A percentile compares a stretch with the other conserved stretches of the same genome.
Evolutionary conservation across 1,140 invertebrate genomes (phyloP).

Genomic region (Chrysoperla carnea): DNA sequence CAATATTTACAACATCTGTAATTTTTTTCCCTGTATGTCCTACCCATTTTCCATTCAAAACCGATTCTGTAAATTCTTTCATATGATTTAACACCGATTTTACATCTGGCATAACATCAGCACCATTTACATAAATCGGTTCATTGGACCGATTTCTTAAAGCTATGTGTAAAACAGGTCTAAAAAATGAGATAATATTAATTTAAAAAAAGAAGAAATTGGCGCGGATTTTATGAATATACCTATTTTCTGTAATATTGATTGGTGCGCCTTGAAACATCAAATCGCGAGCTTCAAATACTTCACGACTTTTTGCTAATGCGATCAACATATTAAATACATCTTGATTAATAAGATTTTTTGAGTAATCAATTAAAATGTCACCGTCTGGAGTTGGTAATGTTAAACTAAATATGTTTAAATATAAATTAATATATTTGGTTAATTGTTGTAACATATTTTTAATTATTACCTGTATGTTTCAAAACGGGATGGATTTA

Average conservation of each 20-base stretch:
- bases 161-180: conserved; percentile 86
- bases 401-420: conserved; percentile 36
- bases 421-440: too few relatives aligned
- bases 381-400: conserved; percentile 60
- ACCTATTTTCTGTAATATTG: conserved; percentile 90
- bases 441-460: too few relatives aligned
- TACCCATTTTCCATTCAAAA: conserved; percentile 44
- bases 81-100: conserved; percentile 86
- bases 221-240: background rate
- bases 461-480: too few relatives aligned
- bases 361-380: conserved; percentile 90
- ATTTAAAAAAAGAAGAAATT: background rate
- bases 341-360: conserved; percentile 78
- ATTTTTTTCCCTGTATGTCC: conserved; percentile 88
- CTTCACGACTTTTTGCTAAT: conserved; percentile 64
- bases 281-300: conserved; percentile 70
- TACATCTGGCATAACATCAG: conserved; percentile 89
- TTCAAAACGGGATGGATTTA: too few relatives aligned
- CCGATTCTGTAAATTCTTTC: conserved; percentile 75
- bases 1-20: conserved; percentile 97
- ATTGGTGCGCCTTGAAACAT: conserved; percentile 95
- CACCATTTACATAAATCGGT: conserved; percentile 68
- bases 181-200: background rate
- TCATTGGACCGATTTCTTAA: conserved; percentile 70
- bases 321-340: conserved; percentile 57